Evolutionary conservation across 1,140 invertebrate genomes (phyloP).

Genomic region (Anastrepha obliqua): DNA sequence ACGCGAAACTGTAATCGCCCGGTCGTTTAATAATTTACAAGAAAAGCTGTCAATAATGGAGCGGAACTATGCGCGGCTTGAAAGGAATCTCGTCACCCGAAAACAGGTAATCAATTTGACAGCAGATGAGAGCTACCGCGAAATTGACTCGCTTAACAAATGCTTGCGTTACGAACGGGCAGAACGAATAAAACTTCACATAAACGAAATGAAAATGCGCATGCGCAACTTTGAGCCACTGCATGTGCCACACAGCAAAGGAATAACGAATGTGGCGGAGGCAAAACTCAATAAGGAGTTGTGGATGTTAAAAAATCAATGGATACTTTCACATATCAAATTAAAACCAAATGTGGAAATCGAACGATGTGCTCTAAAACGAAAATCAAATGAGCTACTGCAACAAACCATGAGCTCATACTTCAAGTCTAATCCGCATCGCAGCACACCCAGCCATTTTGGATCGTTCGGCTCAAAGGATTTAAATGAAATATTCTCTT

Average conservation of each 20-base stretch:
- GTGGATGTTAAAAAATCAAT: constrained; percentile 38
- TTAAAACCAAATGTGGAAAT: constrained; percentile 2
- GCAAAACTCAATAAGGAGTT: not conserved
- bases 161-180: constrained; percentile 61
- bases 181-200: constrained; percentile 61
- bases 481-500: constrained; percentile 57
- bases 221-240: constrained; percentile 65
- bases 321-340: constrained; percentile 49
- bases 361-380: not conserved
- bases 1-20: constrained; percentile 63
- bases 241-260: constrained; percentile 61
- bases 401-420: constrained; percentile 64
- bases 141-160: constrained; percentile 59
- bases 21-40: constrained; percentile 60
- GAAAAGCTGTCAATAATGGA: constrained; percentile 63
- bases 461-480: constrained; percentile 67
- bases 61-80: constrained; percentile 62
- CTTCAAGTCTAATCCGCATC: constrained; percentile 66
- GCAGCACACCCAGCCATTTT: constrained; percentile 65
- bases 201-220: constrained; percentile 58
- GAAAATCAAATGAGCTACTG: constrained; percentile 55
- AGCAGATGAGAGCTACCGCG: constrained; percentile 24
- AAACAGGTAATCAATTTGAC: constrained; percentile 1
- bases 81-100: constrained; percentile 58
- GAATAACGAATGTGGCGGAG: not conserved